Conservation (phyloP, 2,113 vertebrate genomes). For the Cyanoramphus novaezelandiae region DNA sequence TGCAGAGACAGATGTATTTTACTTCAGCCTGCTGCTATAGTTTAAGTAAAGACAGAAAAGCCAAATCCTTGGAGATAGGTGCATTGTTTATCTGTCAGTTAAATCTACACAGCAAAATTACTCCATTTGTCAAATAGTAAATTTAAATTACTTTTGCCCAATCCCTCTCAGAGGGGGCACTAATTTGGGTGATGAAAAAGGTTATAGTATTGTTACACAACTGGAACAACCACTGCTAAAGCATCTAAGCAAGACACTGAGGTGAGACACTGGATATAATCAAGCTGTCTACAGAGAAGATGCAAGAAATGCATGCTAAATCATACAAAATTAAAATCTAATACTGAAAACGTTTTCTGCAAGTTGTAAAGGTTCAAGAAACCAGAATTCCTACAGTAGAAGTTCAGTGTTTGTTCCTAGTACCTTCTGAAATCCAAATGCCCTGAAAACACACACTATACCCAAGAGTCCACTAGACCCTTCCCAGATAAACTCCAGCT, state of each 20-base stretch:
- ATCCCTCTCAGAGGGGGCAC: neutral
- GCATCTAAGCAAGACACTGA: neutral
- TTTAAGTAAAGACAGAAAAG: constrained; percentile 28
- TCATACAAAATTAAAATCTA: neutral
- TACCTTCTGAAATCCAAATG: neutral
- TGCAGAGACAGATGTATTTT: constrained; percentile 47
- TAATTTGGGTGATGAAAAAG: neutral
- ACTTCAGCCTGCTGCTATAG: constrained; percentile 35
- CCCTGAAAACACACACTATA: neutral
- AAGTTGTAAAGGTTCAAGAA: neutral
- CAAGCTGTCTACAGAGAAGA: neutral
- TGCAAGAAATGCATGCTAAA: neutral
- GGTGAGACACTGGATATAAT: neutral
- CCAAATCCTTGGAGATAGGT: constrained; percentile 16
- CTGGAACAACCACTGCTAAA: neutral
- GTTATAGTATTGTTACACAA: neutral
- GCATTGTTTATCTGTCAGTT: neutral
- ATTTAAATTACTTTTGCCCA: neutral
- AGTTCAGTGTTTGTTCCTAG: neutral
- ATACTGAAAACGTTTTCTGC: neutral
- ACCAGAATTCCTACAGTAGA: neutral
- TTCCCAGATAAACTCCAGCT: neutral
- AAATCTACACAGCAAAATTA: neutral
- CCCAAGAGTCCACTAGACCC: neutral
- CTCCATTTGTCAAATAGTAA: neutral